Evolutionary conservation across 2,797 vertebrate species (phyloP), one percentile per base, ranked within the genome.

Genomic region (Rhabdophis nuchalis): DNA sequence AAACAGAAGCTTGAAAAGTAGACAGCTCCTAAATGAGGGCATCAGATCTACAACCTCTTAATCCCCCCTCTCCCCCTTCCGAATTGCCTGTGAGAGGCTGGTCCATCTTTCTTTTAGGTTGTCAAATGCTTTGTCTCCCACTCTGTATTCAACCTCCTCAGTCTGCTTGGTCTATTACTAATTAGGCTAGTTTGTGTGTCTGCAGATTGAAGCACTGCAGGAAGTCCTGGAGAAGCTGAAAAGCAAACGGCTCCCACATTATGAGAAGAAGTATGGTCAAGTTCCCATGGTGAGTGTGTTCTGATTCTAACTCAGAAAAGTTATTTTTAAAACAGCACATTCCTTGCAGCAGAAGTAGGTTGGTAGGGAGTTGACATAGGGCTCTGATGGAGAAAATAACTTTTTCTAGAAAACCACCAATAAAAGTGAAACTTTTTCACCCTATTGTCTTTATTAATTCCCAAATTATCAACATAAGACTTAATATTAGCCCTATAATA

Each of bases 151-250:
- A 14, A 12, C 1, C 52, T 53, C 50, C 0, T 3, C 90, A 4
- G 11, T n/a, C 29, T 60, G 56, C 50, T 20, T 18, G 8, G 1
- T 13, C 60, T 18, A 32, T 56, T 32, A 36, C 82, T 16, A 92
- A 90, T 56, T 56, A 68, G 46, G 32, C 52, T 85, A n/a, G 29
- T 86, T 27, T 77, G 53, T 97, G 87, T 96, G 56, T 97, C 86
- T 96, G 94, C 97, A 98, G 98, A 97, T 98, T 61, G 97, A 98
- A 95, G 97, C 98, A 27, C 96, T 98, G 92, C 98, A 98, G 95
- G 98, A 98, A 94, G 98, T 98, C 56, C 94, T 98, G 96, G 97
- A 98, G 97, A 98, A 98, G 95, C 98, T 98, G 95, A 98, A 98
- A 96, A 98, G 96, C 95, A 98, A 98, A 94, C 93, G 97, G 46